Conservation (phyloP, 2,888 invertebrate species). For the Laspeyria flexula region DNA sequence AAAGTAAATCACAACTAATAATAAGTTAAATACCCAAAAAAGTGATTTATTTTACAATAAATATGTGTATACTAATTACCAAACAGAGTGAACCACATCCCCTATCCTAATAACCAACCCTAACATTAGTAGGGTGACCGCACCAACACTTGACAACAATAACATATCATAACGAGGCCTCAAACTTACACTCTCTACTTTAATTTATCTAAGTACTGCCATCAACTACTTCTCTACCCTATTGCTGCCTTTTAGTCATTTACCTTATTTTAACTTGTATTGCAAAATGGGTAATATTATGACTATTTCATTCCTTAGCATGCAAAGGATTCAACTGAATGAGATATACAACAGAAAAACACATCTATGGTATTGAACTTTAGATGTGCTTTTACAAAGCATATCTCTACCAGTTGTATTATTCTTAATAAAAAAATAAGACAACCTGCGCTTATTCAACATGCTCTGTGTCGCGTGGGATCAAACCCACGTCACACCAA, state of each 20-base stretch:
- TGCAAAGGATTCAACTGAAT: no score
- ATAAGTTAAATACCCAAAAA: background rate
- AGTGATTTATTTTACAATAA: background rate
- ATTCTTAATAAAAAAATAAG: no score
- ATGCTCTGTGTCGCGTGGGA: no score
- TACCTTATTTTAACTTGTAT: slow-evolving; percentile 27
- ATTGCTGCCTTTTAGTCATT: slow-evolving; percentile 42
- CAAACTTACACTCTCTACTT: slow-evolving; percentile 41
- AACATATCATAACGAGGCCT: slow-evolving; percentile 46
- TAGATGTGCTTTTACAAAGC: no score
- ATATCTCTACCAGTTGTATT: no score
- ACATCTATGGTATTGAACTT: no score
- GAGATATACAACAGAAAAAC: no score
- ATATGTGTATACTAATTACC: background rate
- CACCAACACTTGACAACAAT: slow-evolving; percentile 45
- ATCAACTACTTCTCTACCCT: slow-evolving; percentile 41
- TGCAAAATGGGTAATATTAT: slow-evolving; percentile 15
- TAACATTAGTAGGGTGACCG: slow-evolving; percentile 22
- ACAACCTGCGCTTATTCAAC: no score
- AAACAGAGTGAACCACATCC: slow-evolving; percentile 27
- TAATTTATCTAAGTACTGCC: slow-evolving; percentile 70
- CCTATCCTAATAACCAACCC: slow-evolving; percentile 17
- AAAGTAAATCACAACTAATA: background rate
- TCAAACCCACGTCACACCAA: background rate
- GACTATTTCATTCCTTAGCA: background rate